Base-by-base conservation (phyloP, 2,888 invertebrate species). In the Eucera pruinosa region DNA sequence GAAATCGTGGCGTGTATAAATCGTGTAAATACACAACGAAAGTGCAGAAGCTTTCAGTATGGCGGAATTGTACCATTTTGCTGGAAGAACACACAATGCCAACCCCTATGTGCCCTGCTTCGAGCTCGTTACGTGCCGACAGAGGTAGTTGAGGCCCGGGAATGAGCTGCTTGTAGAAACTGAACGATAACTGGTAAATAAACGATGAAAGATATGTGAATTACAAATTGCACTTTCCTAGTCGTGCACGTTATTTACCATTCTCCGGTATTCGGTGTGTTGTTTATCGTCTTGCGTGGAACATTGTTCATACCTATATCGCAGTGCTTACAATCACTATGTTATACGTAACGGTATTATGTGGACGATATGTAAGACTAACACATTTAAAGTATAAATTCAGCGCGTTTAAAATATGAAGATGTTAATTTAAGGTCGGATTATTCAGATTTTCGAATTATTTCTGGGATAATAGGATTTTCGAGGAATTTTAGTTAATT, bases 181-280 rank as follows among this genome's bases (percentile, higher is more conserved):
- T 77, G 83, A 82, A 77, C 72, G 82, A 83, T 80, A 83, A 80
- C 76, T 76, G 81, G 80, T 83, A 82, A 82, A 83, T 82, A 80
- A 76, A 77, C 70, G 77, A 78, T 78, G 77, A 77, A 78, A 78
- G 77, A 78, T 78, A 78, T 64, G 77, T 41, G 69, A 76, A 76
- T 77, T 78, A 78, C 67, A 69, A 77, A 78, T 78, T 77, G 77
- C 77, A 69, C 77, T 76, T 69, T 65, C 76, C 77, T 30, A 68
- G 47, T 64, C 48, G 47, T 25, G 43, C 76, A 60, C 69, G 67
- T 68, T 76, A 76, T 69, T 75, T 76, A 60, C 69, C 64, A 55
- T 69, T 76, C 76, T 48, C 27, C 20, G 45, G 62, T 58, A 64
- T 64, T 67, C 62, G 20, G 18, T 18, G 20, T 43, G 75, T 62